Evolutionary conservation across 2,113 vertebrate species (phyloP), one percentile per base, ranked within the genome.

Genomic region (Colinus virginianus): DNA sequence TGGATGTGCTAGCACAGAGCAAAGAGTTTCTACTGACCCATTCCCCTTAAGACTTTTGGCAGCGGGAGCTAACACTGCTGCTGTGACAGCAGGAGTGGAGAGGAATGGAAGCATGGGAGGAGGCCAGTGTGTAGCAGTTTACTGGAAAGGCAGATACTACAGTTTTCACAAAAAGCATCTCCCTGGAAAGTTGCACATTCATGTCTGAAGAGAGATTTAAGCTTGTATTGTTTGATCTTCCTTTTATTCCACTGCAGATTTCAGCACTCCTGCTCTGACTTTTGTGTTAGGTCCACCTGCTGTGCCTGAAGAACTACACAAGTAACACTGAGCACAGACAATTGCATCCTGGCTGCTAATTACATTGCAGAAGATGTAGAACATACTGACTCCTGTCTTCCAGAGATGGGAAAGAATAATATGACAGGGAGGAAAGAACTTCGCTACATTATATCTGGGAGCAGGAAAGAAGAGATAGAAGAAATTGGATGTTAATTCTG

Each of bases 21-120:
- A 67, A 51, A 51, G 90, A 91, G 76, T 91, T 94, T 94, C 58
- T 4, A 53, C 66, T 88, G 90, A 94, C 87, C 82, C 70, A 28
- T 67, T 93, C 68, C 75, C 67, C 89, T 92, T 17, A 70, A 59
- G 71, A 36, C 67, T 90, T 90, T 83, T 78, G 68, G 42, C 15
- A 19, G 40, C 2, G 19, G 75, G 64, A 94, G 66, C 82, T 90
- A 80, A 42, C 42, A 9, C 26, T 78, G 72, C 61, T 88, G 56
- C 78, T 71, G 40, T 28, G 85, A 64, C 51, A 85, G 76, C n/a
- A 58, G 13, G 61, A 90, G 79, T 53, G 62, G 85, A 90, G 85
- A 68, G 66, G 69, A 38, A 51, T 32, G 16, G 34, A 32, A n/a
- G 28, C 23, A 32, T 49, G 49, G 75, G 36, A 78, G 46, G 59